phyloP scores from a whole-genome alignment of 2,888 invertebrate species.

The Dromius quadrimaculatus region DNA sequence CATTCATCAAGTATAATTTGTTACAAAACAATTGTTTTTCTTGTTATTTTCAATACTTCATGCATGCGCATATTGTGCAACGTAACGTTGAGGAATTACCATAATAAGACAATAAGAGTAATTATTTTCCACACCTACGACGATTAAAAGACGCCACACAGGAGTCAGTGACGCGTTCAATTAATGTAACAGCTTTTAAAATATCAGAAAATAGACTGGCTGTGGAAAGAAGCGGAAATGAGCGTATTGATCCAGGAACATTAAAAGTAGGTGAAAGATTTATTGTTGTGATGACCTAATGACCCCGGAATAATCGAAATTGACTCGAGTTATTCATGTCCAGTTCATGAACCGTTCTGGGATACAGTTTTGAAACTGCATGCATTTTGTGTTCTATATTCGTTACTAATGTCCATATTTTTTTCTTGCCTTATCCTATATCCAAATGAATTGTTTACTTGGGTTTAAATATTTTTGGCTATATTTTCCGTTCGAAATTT shows the following conservation, averaged over 20 bases:
- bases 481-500: no score
- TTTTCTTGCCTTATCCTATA: no score
- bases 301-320: conserved; percentile 23
- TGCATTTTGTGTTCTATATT: no score
- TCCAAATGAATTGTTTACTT: no score
- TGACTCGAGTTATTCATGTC: no score
- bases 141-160: background rate
- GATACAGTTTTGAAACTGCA: no score
- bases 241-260: conserved; percentile 22
- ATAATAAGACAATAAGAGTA: conserved; percentile 46
- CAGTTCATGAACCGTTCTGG: no score
- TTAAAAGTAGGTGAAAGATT: conserved; percentile 11
- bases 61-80: conserved; percentile 39
- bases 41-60: conserved; percentile 43
- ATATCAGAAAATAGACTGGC: background rate
- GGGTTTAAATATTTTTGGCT: no score
- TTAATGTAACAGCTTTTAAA: no score
- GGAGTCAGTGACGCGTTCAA: conserved; percentile 19
- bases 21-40: conserved; percentile 48
- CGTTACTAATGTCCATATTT: no score
- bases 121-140: conserved; percentile 46
- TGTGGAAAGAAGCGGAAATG: no score
- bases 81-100: conserved; percentile 24
- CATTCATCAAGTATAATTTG: conserved; percentile 48
- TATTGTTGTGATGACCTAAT: conserved; percentile 15